Conservation (phyloP, 1,140 invertebrate species). For the Caenorhabditis brenneri region DNA sequence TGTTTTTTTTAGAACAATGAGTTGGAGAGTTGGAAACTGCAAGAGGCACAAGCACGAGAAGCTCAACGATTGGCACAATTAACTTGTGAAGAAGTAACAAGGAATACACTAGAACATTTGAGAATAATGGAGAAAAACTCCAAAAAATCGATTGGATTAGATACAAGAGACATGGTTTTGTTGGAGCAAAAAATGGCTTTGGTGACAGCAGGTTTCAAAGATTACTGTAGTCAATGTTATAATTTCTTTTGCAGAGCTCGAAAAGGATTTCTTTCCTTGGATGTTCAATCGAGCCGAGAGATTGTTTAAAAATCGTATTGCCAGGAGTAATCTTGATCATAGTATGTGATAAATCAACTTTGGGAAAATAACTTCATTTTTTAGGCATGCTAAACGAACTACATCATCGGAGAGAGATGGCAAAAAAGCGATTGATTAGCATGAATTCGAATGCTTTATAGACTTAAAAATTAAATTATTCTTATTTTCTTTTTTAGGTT, state of each 20-base stretch:
- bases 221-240: too few relatives aligned
- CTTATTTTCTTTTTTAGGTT: not conserved
- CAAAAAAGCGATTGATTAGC: not conserved
- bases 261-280: slow-evolving; percentile 55
- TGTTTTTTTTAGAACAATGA: slow-evolving; percentile 34
- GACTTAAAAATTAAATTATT: too few relatives aligned
- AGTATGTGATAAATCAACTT: too few relatives aligned
- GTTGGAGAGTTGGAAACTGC: not conserved
- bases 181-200: slow-evolving; percentile 1
- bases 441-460: not conserved
- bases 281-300: slow-evolving; percentile 41
- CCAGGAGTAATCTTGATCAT: not conserved
- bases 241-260: slow-evolving; percentile 50
- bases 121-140: slow-evolving; percentile 9
- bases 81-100: slow-evolving; percentile 39
- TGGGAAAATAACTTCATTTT: not conserved
- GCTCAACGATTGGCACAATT: slow-evolving; percentile 1
- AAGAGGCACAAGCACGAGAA: slow-evolving; percentile 28
- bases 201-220: slow-evolving; percentile 6
- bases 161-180: slow-evolving; percentile 21
- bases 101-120: slow-evolving; percentile 3
- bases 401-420: not conserved
- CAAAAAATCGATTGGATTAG: slow-evolving; percentile 37
- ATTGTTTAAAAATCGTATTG: not conserved
- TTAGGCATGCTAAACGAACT: slow-evolving; percentile 2